Evolutionary conservation across 2,113 vertebrate genomes (phyloP).

Genomic region (Camelus bactrianus): DNA sequence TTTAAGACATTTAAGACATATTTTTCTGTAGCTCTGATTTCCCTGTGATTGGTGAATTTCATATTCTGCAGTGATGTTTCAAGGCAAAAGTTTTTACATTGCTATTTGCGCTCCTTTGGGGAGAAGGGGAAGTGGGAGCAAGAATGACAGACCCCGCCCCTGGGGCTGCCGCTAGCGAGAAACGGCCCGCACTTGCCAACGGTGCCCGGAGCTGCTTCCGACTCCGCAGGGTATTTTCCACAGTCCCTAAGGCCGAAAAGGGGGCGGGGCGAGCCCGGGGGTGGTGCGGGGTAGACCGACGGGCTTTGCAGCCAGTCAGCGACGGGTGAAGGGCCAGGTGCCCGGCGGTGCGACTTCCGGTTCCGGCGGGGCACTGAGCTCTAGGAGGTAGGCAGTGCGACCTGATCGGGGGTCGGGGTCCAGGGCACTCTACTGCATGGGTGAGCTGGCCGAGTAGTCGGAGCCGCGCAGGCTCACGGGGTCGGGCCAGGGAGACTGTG

Average conservation of each 20-base stretch:
- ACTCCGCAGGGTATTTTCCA: rapidly evolving
- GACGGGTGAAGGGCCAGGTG: rapidly evolving
- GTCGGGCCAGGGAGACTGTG: too few relatives aligned
- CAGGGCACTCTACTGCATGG: too few relatives aligned
- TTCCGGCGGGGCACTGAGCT: background rate
- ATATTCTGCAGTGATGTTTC: slow-evolving; percentile 38
- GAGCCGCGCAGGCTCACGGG: rapidly evolving
- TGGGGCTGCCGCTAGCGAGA: background rate
- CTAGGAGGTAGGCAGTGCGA: rapidly evolving
- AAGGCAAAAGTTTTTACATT: background rate
- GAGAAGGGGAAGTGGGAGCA: background rate
- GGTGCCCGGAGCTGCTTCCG: background rate
- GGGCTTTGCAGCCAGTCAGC: background rate
- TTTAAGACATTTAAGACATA: slow-evolving; percentile 2
- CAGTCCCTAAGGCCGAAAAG: background rate
- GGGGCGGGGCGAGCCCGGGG: background rate
- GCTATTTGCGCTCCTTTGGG: background rate
- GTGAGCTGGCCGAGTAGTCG: too few relatives aligned
- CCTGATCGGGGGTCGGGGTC: rapidly evolving
- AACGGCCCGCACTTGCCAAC: background rate
- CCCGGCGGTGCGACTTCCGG: rapidly evolving
- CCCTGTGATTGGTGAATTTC: background rate
- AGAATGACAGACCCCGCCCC: too few relatives aligned
- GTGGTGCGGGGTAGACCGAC: background rate
- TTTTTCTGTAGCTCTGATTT: slow-evolving; percentile 55